Conservation (phyloP, 2,888 invertebrate species). For the Oasisia sp. region DNA sequence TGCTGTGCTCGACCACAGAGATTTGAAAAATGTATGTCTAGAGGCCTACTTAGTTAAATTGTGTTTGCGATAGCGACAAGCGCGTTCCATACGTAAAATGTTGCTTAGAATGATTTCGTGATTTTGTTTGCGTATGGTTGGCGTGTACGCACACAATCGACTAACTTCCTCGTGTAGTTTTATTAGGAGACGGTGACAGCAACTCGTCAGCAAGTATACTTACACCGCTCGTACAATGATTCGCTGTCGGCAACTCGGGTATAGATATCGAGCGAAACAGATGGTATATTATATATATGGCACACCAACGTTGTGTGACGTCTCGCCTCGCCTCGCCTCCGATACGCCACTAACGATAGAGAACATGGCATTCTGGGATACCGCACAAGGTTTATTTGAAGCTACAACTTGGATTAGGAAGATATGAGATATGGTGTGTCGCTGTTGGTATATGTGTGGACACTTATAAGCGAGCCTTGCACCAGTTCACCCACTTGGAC, state of each 20-base stretch:
- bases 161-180: background rate
- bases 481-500: background rate
- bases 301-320: background rate
- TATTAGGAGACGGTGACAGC: background rate
- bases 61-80: background rate
- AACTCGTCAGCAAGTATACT: background rate
- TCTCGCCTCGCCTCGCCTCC: background rate
- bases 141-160: background rate
- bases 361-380: background rate
- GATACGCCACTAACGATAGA: background rate
- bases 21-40: background rate
- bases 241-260: background rate
- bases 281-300: background rate
- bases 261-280: background rate
- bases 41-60: background rate
- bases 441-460: background rate
- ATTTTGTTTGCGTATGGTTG: background rate
- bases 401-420: too few species aligned
- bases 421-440: background rate
- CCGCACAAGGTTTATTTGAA: background rate
- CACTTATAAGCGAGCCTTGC: background rate
- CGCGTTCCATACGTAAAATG: background rate
- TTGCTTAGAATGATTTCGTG: background rate
- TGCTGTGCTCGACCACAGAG: background rate
- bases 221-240: background rate